A percentile compares a stretch with the other conserved stretches of the same genome.
phyloP scores from a whole-genome alignment of 35 echinoderm and acorn worm genomes.

The Ophioderma brevispina region DNA sequence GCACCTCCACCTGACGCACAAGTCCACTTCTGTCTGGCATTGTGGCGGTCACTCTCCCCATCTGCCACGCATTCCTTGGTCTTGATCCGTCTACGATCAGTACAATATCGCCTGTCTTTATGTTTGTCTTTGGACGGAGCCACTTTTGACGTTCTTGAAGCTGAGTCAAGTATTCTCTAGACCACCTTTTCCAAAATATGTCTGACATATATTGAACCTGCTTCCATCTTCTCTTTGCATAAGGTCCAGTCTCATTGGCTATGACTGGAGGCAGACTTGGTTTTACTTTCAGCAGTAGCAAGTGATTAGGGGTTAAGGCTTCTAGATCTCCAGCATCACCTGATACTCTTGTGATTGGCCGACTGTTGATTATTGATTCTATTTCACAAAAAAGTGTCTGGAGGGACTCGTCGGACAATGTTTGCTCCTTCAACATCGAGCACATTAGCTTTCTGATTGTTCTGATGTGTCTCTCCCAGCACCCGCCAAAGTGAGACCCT shows the following conservation, averaged over 20 bases:
- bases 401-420: too few relatives aligned
- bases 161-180: neutral
- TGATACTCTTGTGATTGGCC: slow-evolving; percentile 26
- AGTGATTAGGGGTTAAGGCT: slow-evolving; percentile 22
- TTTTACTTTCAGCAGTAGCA: neutral
- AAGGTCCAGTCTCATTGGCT: neutral
- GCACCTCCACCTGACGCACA: slow-evolving; percentile 17
- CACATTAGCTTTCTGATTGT: slow-evolving; percentile 30
- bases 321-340: slow-evolving; percentile 26
- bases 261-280: neutral
- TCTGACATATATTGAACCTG: slow-evolving; percentile 37
- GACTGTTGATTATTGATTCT: slow-evolving; percentile 8
- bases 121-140: slow-evolving; percentile 1
- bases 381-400: slow-evolving; percentile 31
- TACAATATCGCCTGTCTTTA: slow-evolving; percentile 16
- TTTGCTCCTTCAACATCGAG: too few relatives aligned
- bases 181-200: slow-evolving; percentile 16
- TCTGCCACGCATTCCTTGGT: slow-evolving; percentile 12
- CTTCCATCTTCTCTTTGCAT: slow-evolving; percentile 11
- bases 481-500: slow-evolving; percentile 38
- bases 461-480: slow-evolving; percentile 43
- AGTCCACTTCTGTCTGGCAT: slow-evolving; percentile 21
- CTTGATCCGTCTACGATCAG: slow-evolving; percentile 4
- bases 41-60: neutral
- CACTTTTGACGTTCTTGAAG: slow-evolving; percentile 29